phyloP scores from a whole-genome alignment of 2,113 vertebrate species.

The Syrmaticus mikado region DNA sequence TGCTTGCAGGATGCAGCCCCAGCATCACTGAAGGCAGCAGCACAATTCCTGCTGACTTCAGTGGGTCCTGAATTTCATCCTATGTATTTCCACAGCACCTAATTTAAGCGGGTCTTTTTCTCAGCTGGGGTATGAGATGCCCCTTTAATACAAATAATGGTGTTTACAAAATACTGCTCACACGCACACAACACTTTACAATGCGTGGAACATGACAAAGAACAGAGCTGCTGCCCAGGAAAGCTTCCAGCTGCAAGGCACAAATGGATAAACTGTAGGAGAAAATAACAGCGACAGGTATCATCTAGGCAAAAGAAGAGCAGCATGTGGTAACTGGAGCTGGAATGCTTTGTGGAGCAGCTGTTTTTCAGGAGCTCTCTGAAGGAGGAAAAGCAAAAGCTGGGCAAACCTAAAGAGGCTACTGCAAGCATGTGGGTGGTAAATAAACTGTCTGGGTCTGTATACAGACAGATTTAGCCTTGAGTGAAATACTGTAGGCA shows the following conservation, averaged over 20 bases:
- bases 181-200: accelerated
- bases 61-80: slow-evolving; percentile 8
- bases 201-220: neutral
- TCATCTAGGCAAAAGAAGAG: slow-evolving; percentile 17
- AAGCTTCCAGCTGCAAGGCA: slow-evolving; percentile 45
- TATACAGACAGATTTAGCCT: slow-evolving; percentile 30
- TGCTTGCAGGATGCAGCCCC: neutral
- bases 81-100: neutral
- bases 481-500: slow-evolving; percentile 48
- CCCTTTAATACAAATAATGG: slow-evolving; percentile 15
- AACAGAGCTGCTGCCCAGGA: slow-evolving; percentile 48
- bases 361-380: slow-evolving; percentile 57
- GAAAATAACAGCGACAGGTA: slow-evolving; percentile 47
- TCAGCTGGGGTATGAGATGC: slow-evolving; percentile 1
- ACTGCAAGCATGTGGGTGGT: slow-evolving; percentile 52
- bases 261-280: slow-evolving; percentile 34
- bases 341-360: slow-evolving; percentile 36
- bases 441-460: slow-evolving; percentile 66
- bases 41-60: neutral
- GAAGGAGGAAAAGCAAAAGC: slow-evolving; percentile 1
- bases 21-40: neutral
- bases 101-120: slow-evolving; percentile 16
- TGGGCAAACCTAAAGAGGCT: slow-evolving; percentile 38
- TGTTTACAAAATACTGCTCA: slow-evolving; percentile 22
- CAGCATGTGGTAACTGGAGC: slow-evolving; percentile 50